Evolutionary conservation across 2,113 vertebrate species (phyloP).

Genomic region (Python bivittatus): DNA sequence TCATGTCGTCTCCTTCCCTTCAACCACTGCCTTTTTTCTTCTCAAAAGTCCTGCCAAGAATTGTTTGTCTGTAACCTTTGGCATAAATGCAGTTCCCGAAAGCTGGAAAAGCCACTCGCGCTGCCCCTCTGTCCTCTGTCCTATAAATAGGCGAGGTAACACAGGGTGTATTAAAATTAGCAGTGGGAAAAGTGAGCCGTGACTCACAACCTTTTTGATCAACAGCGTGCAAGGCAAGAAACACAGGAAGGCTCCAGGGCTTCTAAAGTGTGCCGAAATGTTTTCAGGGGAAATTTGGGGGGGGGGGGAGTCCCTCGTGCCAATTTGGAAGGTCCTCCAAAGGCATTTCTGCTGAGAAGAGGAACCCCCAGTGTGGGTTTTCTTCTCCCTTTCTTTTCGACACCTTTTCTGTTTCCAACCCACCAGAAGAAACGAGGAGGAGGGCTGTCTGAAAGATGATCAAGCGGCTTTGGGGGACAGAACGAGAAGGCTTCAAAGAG

Average conservation of each 20-base stretch:
- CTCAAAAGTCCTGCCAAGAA: constrained; percentile 10
- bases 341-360: background rate
- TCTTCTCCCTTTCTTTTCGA: accelerated
- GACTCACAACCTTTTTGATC: background rate
- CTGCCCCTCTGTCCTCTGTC: too few relatives aligned
- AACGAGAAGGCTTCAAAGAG: too few relatives aligned
- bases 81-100: background rate
- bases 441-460: too few relatives aligned
- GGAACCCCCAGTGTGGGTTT: accelerated
- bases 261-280: background rate
- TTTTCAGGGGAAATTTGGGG: background rate
- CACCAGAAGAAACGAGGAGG: background rate
- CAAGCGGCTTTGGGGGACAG: too few relatives aligned
- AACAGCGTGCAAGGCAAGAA: background rate
- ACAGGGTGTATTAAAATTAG: background rate
- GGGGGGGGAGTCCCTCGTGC: background rate
- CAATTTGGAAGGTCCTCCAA: background rate
- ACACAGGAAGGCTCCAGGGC: background rate
- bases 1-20: background rate
- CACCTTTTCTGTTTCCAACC: background rate
- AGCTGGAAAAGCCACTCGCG: too few relatives aligned
- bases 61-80: constrained; percentile 10
- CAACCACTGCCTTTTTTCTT: background rate
- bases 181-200: background rate
- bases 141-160: background rate